These are phyloP conservation scores for Pomatorhinus ruficollis DNA, from an alignment of 2,113 vertebrate genomes.

Conservation along the genomic window DNA sequence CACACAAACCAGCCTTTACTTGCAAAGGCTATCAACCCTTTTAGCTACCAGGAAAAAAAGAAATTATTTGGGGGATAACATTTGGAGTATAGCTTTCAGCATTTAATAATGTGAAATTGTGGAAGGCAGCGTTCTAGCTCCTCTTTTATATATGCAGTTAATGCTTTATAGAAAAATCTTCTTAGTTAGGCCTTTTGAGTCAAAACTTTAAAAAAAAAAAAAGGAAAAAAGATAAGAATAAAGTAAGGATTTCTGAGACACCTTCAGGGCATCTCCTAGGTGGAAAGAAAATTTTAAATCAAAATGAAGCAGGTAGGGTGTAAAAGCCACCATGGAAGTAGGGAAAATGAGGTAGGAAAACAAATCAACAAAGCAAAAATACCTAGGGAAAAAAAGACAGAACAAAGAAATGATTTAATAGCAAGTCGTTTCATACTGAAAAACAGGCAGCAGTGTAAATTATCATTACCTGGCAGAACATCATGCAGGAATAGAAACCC, in stretches of 20 bases:
- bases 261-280: background rate
- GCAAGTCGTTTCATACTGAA: background rate
- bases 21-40: background rate
- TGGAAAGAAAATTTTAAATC: background rate
- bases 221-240: background rate
- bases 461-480: background rate
- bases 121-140: background rate
- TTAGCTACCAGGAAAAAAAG: background rate
- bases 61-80: background rate
- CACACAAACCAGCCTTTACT: background rate
- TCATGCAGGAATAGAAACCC: background rate
- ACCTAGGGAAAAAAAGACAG: background rate
- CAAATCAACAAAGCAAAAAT: background rate
- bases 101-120: background rate
- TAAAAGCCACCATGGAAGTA: background rate
- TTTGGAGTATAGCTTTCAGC: background rate
- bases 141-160: background rate
- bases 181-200: background rate
- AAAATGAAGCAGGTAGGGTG: background rate
- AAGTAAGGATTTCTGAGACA: background rate
- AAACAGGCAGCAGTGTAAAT: background rate
- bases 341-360: background rate
- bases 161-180: background rate
- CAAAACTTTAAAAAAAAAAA: background rate
- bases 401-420: background rate